Evolutionary conservation across 1,140 invertebrate genomes (phyloP).

Genomic region (Nylanderia fulva): DNA sequence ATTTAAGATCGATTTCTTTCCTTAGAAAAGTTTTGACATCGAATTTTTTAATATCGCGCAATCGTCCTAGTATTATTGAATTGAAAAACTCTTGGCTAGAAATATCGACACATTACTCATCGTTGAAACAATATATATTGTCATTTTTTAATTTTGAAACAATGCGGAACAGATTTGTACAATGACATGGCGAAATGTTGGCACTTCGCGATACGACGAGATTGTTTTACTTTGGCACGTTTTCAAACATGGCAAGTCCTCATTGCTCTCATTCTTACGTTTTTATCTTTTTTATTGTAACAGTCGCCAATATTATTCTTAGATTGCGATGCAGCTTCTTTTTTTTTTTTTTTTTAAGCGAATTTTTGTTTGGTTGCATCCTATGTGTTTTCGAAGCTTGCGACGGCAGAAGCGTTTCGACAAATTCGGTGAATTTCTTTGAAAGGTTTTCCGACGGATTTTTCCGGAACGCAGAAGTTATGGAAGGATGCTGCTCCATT

Average conservation of each 20-base stretch:
- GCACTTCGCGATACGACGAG: slow-evolving; percentile 2
- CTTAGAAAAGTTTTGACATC: background rate
- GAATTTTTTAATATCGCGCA: background rate
- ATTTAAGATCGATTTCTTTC: slow-evolving; percentile 6
- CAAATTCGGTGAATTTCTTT: slow-evolving; percentile 53
- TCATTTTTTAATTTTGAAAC: slow-evolving; percentile 18
- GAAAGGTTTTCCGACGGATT: slow-evolving; percentile 43
- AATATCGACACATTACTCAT: background rate
- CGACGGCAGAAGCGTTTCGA: slow-evolving; percentile 42
- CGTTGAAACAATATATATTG: too few species aligned
- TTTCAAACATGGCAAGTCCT: slow-evolving; percentile 20
- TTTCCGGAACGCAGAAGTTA: slow-evolving; percentile 48
- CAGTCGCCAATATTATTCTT: slow-evolving; percentile 30
- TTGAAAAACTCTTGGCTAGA: background rate
- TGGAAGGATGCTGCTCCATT: slow-evolving; percentile 58
- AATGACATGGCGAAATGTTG: slow-evolving; percentile 22
- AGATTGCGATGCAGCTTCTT: slow-evolving; percentile 11
- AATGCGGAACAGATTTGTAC: slow-evolving; percentile 4
- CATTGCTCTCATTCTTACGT: background rate
- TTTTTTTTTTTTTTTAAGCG: slow-evolving; percentile 15
- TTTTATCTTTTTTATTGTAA: slow-evolving; percentile 4
- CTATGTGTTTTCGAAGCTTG: slow-evolving; percentile 26
- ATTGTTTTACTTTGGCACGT: slow-evolving; percentile 30
- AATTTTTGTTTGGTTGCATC: slow-evolving; percentile 43
- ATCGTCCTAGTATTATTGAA: background rate